Conservation (phyloP, 2,888 invertebrate species). For the Ommatoiulus sabulosus region DNA sequence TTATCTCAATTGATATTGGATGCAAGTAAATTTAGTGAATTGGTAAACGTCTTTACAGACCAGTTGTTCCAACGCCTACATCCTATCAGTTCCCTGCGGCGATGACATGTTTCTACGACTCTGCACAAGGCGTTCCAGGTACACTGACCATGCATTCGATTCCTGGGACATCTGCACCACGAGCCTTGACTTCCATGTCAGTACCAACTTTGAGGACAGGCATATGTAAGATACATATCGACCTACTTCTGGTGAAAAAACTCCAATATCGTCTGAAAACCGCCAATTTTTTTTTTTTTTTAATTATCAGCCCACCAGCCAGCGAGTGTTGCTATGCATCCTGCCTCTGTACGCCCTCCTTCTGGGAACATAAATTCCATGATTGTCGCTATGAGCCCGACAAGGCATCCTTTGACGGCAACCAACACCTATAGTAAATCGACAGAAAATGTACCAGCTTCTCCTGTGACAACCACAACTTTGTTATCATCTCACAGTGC, state of each 20-base stretch:
- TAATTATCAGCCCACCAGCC: conserved; percentile 54
- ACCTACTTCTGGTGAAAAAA: not conserved
- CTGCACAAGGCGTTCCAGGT: conserved; percentile 50
- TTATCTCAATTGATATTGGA: too few species aligned
- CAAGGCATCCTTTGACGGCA: conserved; percentile 49
- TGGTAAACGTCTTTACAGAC: not conserved
- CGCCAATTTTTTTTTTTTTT: not conserved
- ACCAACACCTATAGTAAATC: conserved; percentile 49
- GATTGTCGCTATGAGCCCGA: conserved; percentile 58
- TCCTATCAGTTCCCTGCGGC: conserved; percentile 54
- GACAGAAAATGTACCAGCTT: conserved; percentile 45
- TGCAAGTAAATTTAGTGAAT: too few species aligned
- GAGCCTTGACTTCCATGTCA: conserved; percentile 56
- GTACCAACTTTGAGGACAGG: conserved; percentile 58
- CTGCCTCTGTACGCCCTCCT: conserved; percentile 40
- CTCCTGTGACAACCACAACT: conserved; percentile 1
- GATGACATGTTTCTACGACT: conserved; percentile 56
- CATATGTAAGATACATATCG: not conserved
- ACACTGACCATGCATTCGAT: conserved; percentile 55
- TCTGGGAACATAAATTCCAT: conserved; percentile 55
- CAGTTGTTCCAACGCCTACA: conserved; percentile 3
- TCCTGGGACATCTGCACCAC: conserved; percentile 54
- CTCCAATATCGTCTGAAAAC: not conserved
- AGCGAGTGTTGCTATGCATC: conserved; percentile 50
- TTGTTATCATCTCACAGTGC: conserved; percentile 25